phyloP scores from a whole-genome alignment of 1,140 invertebrate species.

The Drosophila obscura region DNA sequence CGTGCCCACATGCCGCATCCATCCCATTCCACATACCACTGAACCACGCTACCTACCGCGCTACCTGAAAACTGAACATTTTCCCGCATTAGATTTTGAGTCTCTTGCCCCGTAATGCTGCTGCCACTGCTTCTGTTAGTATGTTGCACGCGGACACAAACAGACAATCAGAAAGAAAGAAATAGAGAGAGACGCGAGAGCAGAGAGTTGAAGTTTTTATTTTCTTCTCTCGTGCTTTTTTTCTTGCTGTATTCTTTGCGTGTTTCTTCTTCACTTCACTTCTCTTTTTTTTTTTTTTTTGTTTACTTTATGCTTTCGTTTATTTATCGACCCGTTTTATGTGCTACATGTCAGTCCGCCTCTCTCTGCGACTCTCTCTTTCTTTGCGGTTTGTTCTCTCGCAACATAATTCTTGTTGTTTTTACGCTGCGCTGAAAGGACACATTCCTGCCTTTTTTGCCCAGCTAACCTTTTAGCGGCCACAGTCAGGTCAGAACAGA shows the following conservation, averaged over 20 bases:
- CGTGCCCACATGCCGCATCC: conserved; percentile 42
- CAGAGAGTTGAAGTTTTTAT: conserved; percentile 53
- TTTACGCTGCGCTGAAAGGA: neutral
- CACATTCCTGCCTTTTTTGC: too few relatives aligned
- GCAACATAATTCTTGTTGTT: conserved; percentile 17
- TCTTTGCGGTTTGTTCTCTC: conserved; percentile 5
- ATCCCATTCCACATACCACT: neutral
- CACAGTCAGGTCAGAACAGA: too few relatives aligned
- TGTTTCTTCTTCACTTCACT: conserved; percentile 44
- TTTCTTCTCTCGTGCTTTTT: conserved; percentile 35
- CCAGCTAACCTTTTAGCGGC: too few relatives aligned
- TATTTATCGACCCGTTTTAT: conserved; percentile 81
- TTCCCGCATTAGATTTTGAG: conserved; percentile 74
- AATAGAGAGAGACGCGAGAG: conserved; percentile 14
- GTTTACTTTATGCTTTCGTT: conserved; percentile 82
- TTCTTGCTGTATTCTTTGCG: conserved; percentile 30
- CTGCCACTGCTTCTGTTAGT: conserved; percentile 45
- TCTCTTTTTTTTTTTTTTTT: conserved; percentile 60
- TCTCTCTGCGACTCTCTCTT: conserved; percentile 36
- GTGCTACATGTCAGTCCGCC: conserved; percentile 40
- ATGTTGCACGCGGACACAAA: conserved; percentile 68
- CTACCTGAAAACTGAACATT: conserved; percentile 78
- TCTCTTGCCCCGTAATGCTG: conserved; percentile 4
- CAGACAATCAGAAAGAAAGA: conserved; percentile 46
- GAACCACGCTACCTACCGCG: neutral